These are phyloP conservation scores for Nothocercus nigrocapillus DNA, from an alignment of 2,113 vertebrate genomes.

Conservation along the genomic window DNA sequence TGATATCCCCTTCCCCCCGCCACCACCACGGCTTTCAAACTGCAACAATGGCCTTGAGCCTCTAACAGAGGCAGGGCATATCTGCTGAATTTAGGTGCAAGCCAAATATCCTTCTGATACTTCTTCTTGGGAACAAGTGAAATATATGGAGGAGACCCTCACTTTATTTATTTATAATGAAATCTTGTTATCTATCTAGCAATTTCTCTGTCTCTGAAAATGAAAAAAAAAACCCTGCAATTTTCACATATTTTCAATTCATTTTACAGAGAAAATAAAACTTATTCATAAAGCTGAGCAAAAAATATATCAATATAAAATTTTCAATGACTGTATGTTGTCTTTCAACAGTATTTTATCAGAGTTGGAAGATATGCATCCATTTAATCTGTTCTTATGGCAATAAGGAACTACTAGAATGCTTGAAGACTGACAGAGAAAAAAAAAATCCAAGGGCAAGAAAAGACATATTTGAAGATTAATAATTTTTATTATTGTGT, in stretches of 20 bases:
- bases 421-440: background rate
- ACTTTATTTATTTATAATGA: background rate
- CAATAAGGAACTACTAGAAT: background rate
- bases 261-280: background rate
- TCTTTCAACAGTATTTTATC: background rate
- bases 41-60: background rate
- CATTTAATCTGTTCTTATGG: background rate
- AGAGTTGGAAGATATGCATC: background rate
- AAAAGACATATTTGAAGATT: background rate
- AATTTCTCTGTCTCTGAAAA: background rate
- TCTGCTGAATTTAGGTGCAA: background rate
- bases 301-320: background rate
- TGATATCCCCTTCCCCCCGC: too few relatives aligned
- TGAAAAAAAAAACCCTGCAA: background rate
- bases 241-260: background rate
- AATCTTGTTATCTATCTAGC: background rate
- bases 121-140: background rate
- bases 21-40: too few relatives aligned
- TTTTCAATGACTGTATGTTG: background rate
- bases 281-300: background rate
- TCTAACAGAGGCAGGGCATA: background rate
- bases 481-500: background rate
- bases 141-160: background rate
- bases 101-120: background rate
- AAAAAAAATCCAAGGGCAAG: background rate